phyloP scores from a whole-genome alignment of 2,797 vertebrate species.

The Pseudochirops cupreus region DNA sequence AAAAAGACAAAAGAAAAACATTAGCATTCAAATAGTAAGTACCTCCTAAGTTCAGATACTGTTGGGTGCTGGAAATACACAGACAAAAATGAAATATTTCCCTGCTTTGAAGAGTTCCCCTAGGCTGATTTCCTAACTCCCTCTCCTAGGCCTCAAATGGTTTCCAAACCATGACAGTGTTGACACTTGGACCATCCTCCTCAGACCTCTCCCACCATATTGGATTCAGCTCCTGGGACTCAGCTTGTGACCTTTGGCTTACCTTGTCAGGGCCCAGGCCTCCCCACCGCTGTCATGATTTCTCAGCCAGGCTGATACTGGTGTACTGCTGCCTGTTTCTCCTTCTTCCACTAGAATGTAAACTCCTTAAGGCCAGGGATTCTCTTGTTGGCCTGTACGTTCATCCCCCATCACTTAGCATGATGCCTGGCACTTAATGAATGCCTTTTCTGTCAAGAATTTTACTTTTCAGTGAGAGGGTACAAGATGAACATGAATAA shows the following conservation, averaged over 20 bases:
- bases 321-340: background rate
- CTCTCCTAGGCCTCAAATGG: background rate
- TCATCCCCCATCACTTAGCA: background rate
- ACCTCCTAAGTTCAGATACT: background rate
- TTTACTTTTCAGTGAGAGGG: background rate
- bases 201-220: background rate
- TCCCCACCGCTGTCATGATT: background rate
- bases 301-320: background rate
- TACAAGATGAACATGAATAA: background rate
- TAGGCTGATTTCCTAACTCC: background rate
- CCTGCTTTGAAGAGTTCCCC: background rate
- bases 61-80: background rate
- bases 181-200: background rate
- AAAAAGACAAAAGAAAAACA: background rate
- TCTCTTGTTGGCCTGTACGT: background rate
- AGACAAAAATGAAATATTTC: background rate
- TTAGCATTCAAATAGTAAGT: background rate
- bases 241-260: background rate
- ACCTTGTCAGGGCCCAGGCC: background rate
- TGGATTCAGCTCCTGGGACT: background rate
- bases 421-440: background rate
- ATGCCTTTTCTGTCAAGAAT: background rate
- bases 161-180: background rate
- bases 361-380: background rate
- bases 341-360: background rate